Base-by-base conservation (phyloP, 2,797 vertebrate genomes). In the Sebastes diaconus region DNA sequence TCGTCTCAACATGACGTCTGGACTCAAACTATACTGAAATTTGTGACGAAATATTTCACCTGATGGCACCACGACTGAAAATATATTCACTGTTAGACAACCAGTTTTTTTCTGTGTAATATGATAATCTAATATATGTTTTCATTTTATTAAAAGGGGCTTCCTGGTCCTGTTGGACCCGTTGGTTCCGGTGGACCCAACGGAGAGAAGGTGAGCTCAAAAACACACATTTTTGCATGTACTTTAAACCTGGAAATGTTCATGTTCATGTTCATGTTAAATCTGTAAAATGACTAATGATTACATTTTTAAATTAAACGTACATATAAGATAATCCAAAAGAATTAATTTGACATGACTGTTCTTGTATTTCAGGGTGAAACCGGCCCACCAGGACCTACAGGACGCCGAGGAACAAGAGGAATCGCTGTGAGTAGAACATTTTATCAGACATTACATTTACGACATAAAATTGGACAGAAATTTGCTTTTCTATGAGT, bases 331-430 rank as follows among this genome's bases (percentile, higher is more conserved):
- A 61, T 20, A 27, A 27, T 20, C 42, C 5, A 10, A 30, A 61
- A 3, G 8, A 0, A 27, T 14, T 4, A 2, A 20, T 72, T 68
- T 55, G 29, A 67, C 9, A 16, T 29, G 1, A 30, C 7, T 52
- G 14, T 18, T 27, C 1, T 10, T 63, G 58, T 69, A 10, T 77
- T 90, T 94, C 66, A 99, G 99, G 99, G 99, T 87, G 99, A 99
- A 93, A 84, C 96, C 12, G 99, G 99, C 27, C 96, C 97, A 78
- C 87, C 93, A 74, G 99, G 99, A 80, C 96, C 98, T 13, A 72
- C 97, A 82, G 99, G 99, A 63, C 97, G 97, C 75, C 90, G 96
- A 60, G 99, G 99, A 25, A 95, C 98, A 13, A 97, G 98, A 92
- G 97, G 97, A 90, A 95, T 94, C 68, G 93, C 98, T 70, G 99